Conservation (phyloP, 2,113 vertebrate species). For the Stegostoma tigrinum region DNA sequence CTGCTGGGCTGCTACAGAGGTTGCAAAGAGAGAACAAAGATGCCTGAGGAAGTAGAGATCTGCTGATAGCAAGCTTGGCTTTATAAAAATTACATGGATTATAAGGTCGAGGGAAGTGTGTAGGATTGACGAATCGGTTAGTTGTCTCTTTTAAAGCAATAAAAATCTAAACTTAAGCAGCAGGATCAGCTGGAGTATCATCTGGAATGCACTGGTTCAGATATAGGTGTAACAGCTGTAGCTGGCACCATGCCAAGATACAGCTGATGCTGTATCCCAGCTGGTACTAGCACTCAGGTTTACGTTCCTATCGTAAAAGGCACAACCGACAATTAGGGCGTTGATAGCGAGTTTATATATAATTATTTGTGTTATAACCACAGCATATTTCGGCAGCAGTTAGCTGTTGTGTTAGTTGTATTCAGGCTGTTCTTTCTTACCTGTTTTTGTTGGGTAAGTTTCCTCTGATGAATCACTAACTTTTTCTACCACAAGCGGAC, state of each 20-base stretch:
- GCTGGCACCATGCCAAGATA: background rate
- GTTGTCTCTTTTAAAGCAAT: background rate
- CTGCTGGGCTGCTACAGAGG: background rate
- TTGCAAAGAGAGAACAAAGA: background rate
- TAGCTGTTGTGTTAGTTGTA: background rate
- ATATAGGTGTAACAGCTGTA: background rate
- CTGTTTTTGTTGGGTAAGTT: background rate
- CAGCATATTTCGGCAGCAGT: background rate
- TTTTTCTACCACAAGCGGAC: background rate
- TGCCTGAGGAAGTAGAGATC: background rate
- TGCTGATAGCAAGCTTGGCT: background rate
- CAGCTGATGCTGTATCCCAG: background rate
- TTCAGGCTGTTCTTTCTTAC: background rate
- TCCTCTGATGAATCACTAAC: background rate
- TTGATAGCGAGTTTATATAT: background rate
- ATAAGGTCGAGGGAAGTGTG: background rate
- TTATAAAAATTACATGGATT: background rate
- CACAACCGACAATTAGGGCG: background rate
- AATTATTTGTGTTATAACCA: background rate
- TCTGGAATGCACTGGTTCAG: background rate
- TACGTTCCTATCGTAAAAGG: background rate
- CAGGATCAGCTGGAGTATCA: constrained; percentile 1
- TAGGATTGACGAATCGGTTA: background rate
- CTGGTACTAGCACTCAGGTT: background rate
- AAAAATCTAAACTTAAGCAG: background rate